A percentile compares a stretch with the other conserved stretches of the same genome.
phyloP scores from a whole-genome alignment of 1,140 invertebrate species.

The Musca domestica region DNA sequence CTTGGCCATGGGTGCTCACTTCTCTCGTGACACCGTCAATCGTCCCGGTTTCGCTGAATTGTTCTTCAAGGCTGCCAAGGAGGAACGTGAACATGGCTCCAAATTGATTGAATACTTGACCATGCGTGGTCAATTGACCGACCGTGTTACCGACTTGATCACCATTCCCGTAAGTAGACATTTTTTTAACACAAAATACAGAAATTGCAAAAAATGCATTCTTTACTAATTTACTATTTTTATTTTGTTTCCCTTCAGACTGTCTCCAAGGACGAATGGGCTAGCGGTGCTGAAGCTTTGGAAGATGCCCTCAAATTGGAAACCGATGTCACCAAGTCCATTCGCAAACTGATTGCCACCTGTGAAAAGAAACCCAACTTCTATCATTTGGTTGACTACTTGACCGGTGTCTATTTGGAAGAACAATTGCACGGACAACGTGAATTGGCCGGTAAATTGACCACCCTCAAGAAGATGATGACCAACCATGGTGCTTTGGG shows the following conservation, averaged over 20 bases:
- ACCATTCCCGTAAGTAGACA: constrained; percentile 62
- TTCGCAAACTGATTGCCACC: constrained; percentile 65
- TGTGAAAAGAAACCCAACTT: constrained; percentile 70
- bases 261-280: constrained; percentile 15
- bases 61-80: constrained; percentile 80
- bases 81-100: constrained; percentile 87
- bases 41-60: constrained; percentile 86
- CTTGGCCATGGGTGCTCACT: constrained; percentile 83
- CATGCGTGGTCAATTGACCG: constrained; percentile 78
- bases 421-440: constrained; percentile 86
- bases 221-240: background rate
- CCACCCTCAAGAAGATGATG: constrained; percentile 78
- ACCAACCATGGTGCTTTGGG: constrained; percentile 68
- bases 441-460: constrained; percentile 76
- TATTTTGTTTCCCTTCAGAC: constrained; percentile 5
- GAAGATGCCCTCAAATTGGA: constrained; percentile 75
- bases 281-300: constrained; percentile 58
- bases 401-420: constrained; percentile 83
- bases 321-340: constrained; percentile 71
- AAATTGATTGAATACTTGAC: constrained; percentile 88
- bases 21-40: constrained; percentile 73
- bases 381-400: constrained; percentile 84
- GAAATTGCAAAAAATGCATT: too few relatives aligned
- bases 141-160: constrained; percentile 65
- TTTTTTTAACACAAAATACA: constrained; percentile 30